Evolutionary conservation across 35 echinoderm and acorn worm species (phyloP).

Genomic region (Heliocidaris tuberculata): DNA sequence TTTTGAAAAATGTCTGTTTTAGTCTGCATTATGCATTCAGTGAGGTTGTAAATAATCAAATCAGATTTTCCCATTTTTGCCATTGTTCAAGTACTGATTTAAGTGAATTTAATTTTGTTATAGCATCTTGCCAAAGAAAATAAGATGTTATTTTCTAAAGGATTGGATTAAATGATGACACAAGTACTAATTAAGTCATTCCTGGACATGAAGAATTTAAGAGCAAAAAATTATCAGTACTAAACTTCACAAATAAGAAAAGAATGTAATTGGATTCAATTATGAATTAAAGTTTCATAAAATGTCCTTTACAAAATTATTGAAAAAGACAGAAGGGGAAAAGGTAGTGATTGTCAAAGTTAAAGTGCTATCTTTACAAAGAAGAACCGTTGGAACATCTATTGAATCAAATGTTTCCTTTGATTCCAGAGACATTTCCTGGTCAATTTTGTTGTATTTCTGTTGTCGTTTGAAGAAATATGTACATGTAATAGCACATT

Average conservation of each 20-base stretch:
- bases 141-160: not conserved
- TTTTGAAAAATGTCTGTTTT: not conserved
- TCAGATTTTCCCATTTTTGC: not conserved
- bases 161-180: not conserved
- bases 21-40: not conserved
- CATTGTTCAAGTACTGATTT: not conserved
- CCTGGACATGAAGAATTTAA: not conserved
- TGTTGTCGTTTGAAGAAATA: no score
- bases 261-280: not conserved
- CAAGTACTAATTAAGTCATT: not conserved
- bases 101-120: not conserved
- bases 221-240: not conserved
- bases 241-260: not conserved
- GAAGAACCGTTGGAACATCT: no score
- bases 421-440: no score
- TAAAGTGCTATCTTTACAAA: no score
- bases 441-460: no score
- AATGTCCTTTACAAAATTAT: no score
- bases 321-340: no score
- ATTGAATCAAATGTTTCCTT: no score
- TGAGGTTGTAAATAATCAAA: not conserved
- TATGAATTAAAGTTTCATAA: no score
- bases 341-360: no score
- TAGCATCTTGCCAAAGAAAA: slow-evolving; percentile 2
- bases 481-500: no score